Base-by-base conservation (phyloP, 2,888 invertebrate species). In the Mystacides longicornis region DNA sequence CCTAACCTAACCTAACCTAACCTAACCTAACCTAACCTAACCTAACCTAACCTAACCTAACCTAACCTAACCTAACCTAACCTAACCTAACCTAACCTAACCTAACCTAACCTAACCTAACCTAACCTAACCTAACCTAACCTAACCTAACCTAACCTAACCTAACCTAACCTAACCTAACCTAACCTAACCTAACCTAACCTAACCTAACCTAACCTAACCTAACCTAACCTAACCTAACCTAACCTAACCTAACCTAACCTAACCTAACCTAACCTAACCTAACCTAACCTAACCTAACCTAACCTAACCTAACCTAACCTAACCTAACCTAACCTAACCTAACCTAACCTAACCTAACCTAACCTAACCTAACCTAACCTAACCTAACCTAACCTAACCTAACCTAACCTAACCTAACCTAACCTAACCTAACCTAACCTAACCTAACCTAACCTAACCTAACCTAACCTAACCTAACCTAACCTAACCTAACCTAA, bases 371-470 rank as follows among this genome's bases (percentile, higher is more conserved):
- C 27, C 27, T 27, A 27, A 27, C 27, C 27, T 27, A 27, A 27
- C 27, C 27, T 27, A 27, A 27, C 27, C 27, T 27, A 27, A 27
- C 27, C 27, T 27, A 27, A 27, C 27, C 27, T 27, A 27, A 27
- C 27, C 27, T 27, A 27, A 27, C 27, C 27, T 27, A 27, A 27
- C 27, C 51, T 51, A 27, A 27, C 27, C 27, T 51, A 51, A 51
- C 43, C 51, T 27, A 27, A 27, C 27, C 27, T 27, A 27, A 27
- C 27, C 27, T 27, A 27, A 5, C 20, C 48, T 48, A 22, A 22
- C 48, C 7, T 21, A 48, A 18, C 48, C 21, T 21, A 7, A 20
- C 19, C 48, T 21, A 20, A 22, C 7, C 48, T 21, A 20, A 48
- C 22, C 48, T 22, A 22, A 48, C 48, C 48, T 48, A 22, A 48